Percentiles rank a stretch among this genome's conserved stretches.
Conservation (phyloP, 2,797 vertebrate genomes). For the Periophthalmus magnuspinnatus region DNA sequence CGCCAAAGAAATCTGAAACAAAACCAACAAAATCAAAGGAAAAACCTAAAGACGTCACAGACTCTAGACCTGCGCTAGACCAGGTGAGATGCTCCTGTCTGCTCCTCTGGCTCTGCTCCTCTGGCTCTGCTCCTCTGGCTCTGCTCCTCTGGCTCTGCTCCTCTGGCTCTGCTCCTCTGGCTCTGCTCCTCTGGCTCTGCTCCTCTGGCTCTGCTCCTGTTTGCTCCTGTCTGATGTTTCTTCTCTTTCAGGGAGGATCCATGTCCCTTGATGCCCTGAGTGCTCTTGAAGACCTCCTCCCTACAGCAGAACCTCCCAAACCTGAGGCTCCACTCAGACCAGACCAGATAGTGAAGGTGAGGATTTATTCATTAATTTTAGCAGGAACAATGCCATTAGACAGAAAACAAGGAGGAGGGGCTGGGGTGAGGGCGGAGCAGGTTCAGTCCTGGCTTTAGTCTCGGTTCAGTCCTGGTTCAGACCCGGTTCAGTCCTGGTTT, state of each 20-base stretch:
- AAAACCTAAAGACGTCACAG: background rate
- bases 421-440: too few relatives aligned
- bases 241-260: constrained; percentile 29
- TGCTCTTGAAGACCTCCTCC: constrained; percentile 59
- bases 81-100: background rate
- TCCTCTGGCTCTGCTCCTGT: background rate
- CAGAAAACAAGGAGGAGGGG: too few relatives aligned
- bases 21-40: background rate
- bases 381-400: too few relatives aligned
- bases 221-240: background rate
- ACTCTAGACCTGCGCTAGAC: background rate
- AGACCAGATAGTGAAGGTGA: constrained; percentile 72
- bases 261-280: constrained; percentile 68
- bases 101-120: background rate
- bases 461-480: too few relatives aligned
- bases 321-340: constrained; percentile 66
- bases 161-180: background rate
- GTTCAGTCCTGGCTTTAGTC: too few relatives aligned
- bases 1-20: background rate
- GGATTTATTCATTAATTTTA: too few relatives aligned
- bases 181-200: background rate
- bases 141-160: background rate
- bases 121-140: background rate
- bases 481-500: too few relatives aligned
- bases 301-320: constrained; percentile 43